Base-by-base conservation (phyloP, 2,888 invertebrate genomes). In the Archips xylosteana region DNA sequence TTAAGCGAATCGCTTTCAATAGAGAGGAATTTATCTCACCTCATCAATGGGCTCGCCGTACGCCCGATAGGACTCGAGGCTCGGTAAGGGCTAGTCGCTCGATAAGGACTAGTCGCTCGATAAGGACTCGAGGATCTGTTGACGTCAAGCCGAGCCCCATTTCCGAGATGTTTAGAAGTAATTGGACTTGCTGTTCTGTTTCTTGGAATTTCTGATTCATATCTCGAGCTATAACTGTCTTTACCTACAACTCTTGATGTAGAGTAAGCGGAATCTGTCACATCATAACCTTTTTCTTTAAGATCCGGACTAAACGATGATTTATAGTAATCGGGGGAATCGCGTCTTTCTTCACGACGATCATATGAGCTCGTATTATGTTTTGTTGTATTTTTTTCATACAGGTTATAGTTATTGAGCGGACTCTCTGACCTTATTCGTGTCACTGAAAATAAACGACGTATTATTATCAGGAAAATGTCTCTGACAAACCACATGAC, bases 1-100 rank as follows among this genome's bases (percentile, higher is more conserved):
- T 8, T 23, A 23, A 57, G 32, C 10, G 32, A 85, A 93, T 92
- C 81, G 96, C 95, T 78, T 95, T 95, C 63, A 93, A 90, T 0
- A 93, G 95, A 69, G 95, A 94, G 76, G n/a, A 34, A 2, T 2
- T 13, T 12, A 23, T 34, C 90, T 79, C 90, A 94, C 78, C 95
- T 95, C 69, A 94, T 87, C 75, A 95, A 90, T 5, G 96, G 96
- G 79, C 95, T 96, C 2, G 95, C 85, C 2, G 88, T 95, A 82
- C 89, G 94, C 79, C 83, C 95, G 83, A 90, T 86, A 3, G 87
- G 95, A 82, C 91, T 95, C 75, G 90, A 92, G 81, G 83, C 90
- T 85, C 78, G 89, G 84, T 74, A 85, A 39, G 92, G 92, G 76
- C 92, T 92, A 42, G 82, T 85, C 12, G 95, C 91, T 79, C 95